Evolutionary conservation across 2,888 invertebrate genomes (phyloP).

Genomic region (Trachelus tabidus): DNA sequence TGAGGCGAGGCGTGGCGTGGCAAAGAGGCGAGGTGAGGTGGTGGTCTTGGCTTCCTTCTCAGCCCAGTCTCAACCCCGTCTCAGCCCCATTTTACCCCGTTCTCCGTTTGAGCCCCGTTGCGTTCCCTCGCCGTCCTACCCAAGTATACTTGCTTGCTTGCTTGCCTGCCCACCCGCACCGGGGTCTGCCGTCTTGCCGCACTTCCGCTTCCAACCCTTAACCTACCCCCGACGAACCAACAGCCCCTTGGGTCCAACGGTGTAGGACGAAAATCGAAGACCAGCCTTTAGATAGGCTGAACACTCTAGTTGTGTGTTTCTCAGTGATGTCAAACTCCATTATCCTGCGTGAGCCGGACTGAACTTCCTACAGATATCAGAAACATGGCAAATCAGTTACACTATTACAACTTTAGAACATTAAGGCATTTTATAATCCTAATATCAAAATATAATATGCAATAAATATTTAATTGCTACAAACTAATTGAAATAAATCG

Average conservation of each 20-base stretch:
- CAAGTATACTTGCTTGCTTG: slow-evolving; percentile 32
- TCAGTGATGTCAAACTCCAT: too few species aligned
- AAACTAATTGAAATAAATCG: too few species aligned
- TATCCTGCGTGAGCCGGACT: too few species aligned
- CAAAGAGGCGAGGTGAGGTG: slow-evolving; percentile 62
- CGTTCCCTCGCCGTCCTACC: slow-evolving; percentile 24
- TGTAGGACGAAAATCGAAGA: slow-evolving; percentile 22
- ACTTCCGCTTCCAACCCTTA: slow-evolving; percentile 57
- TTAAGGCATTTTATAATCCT: too few species aligned
- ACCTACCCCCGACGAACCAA: slow-evolving; percentile 48
- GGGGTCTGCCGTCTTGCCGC: slow-evolving; percentile 49
- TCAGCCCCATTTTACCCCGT: slow-evolving; percentile 21
- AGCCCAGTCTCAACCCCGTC: slow-evolving; percentile 25
- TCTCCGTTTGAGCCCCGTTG: slow-evolving; percentile 44
- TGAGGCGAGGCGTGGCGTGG: slow-evolving; percentile 65
- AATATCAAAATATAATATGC: too few species aligned
- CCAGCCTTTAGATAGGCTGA: not conserved
- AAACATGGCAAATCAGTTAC: too few species aligned
- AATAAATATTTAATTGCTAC: too few species aligned
- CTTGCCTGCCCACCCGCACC: slow-evolving; percentile 16
- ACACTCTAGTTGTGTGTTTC: not conserved
- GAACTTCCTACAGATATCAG: too few species aligned
- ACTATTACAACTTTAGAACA: too few species aligned
- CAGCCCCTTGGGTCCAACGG: slow-evolving; percentile 34
- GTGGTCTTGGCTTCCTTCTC: slow-evolving; percentile 54